Conservation (phyloP, 2,888 invertebrate genomes). For the Allophyes oxyacanthae region DNA sequence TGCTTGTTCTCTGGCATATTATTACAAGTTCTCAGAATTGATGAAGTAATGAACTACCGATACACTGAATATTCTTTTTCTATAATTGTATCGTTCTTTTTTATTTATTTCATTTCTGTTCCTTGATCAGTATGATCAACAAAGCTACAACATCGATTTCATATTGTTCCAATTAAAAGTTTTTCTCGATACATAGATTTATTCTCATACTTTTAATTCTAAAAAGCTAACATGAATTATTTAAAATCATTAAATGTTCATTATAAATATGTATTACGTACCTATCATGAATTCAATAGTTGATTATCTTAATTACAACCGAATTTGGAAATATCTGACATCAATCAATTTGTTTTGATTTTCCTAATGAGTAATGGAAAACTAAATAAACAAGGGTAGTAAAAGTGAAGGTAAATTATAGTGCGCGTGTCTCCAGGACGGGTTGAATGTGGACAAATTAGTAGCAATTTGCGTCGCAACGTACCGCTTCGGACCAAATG, state of each 20-base stretch:
- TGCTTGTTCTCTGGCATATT: too few species aligned
- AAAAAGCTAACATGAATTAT: conserved; percentile 29
- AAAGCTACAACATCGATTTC: conserved; percentile 21
- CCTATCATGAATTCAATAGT: conserved; percentile 32
- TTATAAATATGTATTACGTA: conserved; percentile 13
- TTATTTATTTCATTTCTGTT: conserved; percentile 3
- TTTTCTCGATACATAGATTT: conserved; percentile 31
- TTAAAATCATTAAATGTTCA: conserved; percentile 23
- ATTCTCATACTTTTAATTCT: conserved; percentile 23
- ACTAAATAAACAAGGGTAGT: conserved; percentile 44
- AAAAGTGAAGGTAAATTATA: conserved; percentile 43
- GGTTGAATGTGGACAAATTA: conserved; percentile 83
- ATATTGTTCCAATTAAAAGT: conserved; percentile 52
- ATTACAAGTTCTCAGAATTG: too few species aligned
- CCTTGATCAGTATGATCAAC: conserved; percentile 18
- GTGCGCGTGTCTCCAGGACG: conserved; percentile 52
- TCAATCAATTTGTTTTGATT: conserved; percentile 52
- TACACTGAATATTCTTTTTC: too few species aligned
- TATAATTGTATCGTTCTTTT: conserved; percentile 5
- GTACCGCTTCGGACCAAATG: conserved; percentile 76
- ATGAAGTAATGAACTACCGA: too few species aligned
- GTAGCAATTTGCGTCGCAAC: conserved; percentile 78
- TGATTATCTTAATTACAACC: conserved; percentile 49
- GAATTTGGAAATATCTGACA: conserved; percentile 26
- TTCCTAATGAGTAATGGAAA: conserved; percentile 43